phyloP scores from a whole-genome alignment of 92 coral and sea anemone genomes.

The Palythoa caribaeorum region DNA sequence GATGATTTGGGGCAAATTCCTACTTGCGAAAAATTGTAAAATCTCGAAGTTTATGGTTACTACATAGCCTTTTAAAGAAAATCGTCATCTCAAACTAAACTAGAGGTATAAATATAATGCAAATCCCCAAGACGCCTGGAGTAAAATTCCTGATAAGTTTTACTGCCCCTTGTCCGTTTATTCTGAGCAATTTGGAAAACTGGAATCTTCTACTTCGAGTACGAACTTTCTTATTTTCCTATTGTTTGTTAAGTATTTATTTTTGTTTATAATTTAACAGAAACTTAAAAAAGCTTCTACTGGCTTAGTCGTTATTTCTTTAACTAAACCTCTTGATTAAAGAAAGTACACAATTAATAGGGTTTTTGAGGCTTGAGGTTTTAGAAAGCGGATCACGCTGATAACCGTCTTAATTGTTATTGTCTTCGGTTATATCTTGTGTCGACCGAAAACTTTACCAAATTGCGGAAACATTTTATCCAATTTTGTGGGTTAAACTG shows the following conservation, averaged over 20 bases:
- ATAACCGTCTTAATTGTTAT: background rate
- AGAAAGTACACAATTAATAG: background rate
- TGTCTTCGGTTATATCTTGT: background rate
- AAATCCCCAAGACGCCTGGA: background rate
- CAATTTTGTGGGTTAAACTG: background rate
- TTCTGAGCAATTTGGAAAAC: background rate
- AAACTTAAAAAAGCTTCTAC: background rate
- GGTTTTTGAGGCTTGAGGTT: background rate
- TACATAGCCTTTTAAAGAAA: background rate
- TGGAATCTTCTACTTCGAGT: background rate
- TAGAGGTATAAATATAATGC: background rate
- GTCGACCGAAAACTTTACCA: background rate
- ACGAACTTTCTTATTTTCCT: background rate
- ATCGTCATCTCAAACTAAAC: background rate
- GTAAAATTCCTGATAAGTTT: background rate
- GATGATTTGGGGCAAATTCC: background rate
- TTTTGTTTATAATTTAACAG: background rate
- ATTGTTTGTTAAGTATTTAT: background rate
- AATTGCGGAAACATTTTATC: background rate
- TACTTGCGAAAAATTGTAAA: too few species aligned
- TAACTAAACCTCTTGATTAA: background rate
- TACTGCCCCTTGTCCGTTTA: background rate
- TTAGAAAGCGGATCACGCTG: conserved; percentile 16
- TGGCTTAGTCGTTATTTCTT: background rate
- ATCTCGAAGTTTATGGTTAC: background rate